A percentile compares a stretch with the other conserved stretches of the same genome.
Conservation (phyloP, 1,140 invertebrate genomes). For the Drosophila paulistorum region DNA sequence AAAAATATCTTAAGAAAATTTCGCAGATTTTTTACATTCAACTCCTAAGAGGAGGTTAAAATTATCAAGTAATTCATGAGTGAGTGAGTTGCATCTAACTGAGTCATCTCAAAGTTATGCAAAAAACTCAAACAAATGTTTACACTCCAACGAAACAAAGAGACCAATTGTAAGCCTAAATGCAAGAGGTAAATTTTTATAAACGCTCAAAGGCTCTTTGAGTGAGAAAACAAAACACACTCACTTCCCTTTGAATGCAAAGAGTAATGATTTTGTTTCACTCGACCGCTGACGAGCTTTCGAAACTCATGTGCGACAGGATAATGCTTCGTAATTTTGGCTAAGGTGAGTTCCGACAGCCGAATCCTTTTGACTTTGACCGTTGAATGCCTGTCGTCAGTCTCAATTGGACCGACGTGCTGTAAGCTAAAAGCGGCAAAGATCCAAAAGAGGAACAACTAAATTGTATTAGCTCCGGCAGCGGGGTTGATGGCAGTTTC, state of each 20-base stretch:
- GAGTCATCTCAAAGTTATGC: neutral
- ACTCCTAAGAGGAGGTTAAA: too few relatives aligned
- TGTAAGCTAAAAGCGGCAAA: conserved; percentile 58
- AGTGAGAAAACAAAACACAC: neutral
- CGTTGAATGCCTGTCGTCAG: conserved; percentile 51
- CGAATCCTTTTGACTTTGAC: conserved; percentile 46
- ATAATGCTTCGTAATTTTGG: conserved; percentile 6
- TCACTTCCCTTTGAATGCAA: neutral
- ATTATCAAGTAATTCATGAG: neutral
- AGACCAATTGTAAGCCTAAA: too few relatives aligned
- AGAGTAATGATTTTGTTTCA: neutral
- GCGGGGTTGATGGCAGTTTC: conserved; percentile 1
- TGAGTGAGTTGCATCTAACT: neutral
- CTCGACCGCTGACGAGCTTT: neutral
- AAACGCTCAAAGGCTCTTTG: neutral
- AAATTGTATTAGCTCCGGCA: neutral
- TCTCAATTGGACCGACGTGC: conserved; percentile 63
- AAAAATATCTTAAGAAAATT: too few relatives aligned
- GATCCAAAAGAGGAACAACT: neutral
- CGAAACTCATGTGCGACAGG: neutral
- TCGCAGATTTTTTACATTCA: too few relatives aligned
- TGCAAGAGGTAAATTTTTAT: neutral
- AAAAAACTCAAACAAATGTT: neutral
- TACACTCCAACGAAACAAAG: neutral
- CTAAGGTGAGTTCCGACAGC: conserved; percentile 43